phyloP scores from a whole-genome alignment of 2,113 vertebrate species.

The Rana temporaria region DNA sequence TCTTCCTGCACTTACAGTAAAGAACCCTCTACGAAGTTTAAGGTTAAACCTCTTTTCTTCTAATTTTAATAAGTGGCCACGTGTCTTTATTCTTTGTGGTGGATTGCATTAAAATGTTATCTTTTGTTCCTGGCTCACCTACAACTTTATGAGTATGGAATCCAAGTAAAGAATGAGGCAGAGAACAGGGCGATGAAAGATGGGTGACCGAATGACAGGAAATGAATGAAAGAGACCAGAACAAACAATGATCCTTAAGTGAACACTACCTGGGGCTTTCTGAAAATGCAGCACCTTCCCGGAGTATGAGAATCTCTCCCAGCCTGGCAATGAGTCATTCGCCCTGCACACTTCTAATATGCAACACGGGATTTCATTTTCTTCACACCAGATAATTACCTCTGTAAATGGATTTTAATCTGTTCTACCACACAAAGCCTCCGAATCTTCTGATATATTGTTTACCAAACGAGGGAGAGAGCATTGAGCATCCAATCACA shows the following conservation, averaged over 20 bases:
- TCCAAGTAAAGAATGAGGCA: no score
- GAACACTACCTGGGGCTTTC: neutral
- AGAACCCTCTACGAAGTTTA: no score
- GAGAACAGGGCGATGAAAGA: conserved; percentile 4
- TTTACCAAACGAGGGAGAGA: no score
- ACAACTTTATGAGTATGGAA: no score
- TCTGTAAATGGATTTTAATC: no score
- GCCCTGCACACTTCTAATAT: neutral
- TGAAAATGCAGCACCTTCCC: neutral
- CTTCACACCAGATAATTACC: neutral
- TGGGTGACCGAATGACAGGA: neutral
- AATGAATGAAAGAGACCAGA: conserved; percentile 15
- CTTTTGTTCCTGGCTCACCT: neutral
- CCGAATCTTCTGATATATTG: no score
- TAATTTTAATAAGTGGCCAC: no score
- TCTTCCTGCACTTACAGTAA: no score
- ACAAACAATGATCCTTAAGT: neutral
- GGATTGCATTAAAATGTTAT: neutral
- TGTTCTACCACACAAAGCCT: no score
- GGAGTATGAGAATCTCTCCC: neutral
- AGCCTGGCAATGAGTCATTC: neutral
- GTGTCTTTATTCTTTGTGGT: neutral
- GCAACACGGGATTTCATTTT: neutral
- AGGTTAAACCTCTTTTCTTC: no score
- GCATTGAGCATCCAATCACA: no score